Evolutionary conservation across 2,888 invertebrate species (phyloP), one percentile per base, ranked within the genome.

Genomic region (Leistus spinibarbis): DNA sequence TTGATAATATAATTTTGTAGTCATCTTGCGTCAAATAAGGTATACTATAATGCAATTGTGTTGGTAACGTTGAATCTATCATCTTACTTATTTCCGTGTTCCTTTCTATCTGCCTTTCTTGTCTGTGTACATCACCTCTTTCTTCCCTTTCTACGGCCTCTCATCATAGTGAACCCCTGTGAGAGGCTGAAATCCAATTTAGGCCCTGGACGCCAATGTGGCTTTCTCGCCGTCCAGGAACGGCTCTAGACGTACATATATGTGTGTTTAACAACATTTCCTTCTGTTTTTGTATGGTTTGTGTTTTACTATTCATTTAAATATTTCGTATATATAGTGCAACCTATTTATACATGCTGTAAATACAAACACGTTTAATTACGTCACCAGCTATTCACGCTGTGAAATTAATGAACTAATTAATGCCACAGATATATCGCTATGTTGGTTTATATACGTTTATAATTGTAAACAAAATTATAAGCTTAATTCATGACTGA

Each of bases 171-270:
- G 67, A 22, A 71, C 78, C 72, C 79, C 77, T 79, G 77, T 79
- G 79, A 78, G 80, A 81, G 81, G 82, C 82, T 81, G 81, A 83
- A 85, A 85, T 84, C 85, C 84, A 84, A 84, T 85, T 85, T 83
- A 82, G 82, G 81, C 78, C 78, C 77, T 62, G 68, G 24, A 62
- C 54, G 54, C 9, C 27, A 19, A 60, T 60, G 60, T 60, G 20
- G 53, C 40, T 56, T 66, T 66, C 65, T 56, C 65, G 24, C 54
- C 17, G 17, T 3, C n/a, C 72, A 65, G 66, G 57, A 20, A 16
- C 10, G 72, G 23, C 16, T 22, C 54, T 23, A 20, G 54, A 60
- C 9, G 4, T 60, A 60, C 20, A 4, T 4, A 4, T 24, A 7
- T 24, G 24, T 24, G 24, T 4, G n/a, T n/a, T n/a, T 5, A 9